Percentiles rank a stretch among this genome's conserved stretches.
Conservation (phyloP, 2,113 vertebrate genomes). For the Scolopax mira region DNA sequence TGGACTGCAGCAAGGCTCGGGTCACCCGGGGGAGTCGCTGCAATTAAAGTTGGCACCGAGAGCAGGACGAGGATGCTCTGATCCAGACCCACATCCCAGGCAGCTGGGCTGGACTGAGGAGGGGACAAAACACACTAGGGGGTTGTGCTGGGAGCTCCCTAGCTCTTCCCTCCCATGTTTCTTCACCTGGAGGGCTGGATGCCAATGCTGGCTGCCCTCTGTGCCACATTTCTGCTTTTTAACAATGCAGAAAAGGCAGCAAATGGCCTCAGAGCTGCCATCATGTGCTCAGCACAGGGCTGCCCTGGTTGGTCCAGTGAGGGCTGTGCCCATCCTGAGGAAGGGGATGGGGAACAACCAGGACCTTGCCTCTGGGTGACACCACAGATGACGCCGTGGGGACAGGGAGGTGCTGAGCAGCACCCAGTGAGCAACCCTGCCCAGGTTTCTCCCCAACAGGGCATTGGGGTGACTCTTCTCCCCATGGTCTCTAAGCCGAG, state of each 20-base stretch:
- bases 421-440: rapidly evolving
- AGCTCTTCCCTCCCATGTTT: background rate
- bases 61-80: rapidly evolving
- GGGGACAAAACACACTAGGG: background rate
- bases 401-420: background rate
- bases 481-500: rapidly evolving
- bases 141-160: background rate
- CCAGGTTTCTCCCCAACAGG: rapidly evolving
- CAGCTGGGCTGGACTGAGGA: rapidly evolving
- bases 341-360: rapidly evolving
- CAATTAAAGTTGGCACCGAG: background rate
- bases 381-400: rapidly evolving
- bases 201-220: background rate
- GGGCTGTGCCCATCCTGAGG: background rate
- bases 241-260: no score
- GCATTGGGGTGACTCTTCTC: background rate
- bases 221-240: background rate
- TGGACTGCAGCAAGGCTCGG: background rate
- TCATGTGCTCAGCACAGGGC: rapidly evolving
- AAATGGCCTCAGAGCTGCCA: background rate
- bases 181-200: background rate
- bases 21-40: background rate
- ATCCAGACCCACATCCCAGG: background rate
- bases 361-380: background rate
- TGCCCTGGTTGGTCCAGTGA: rapidly evolving